Percentiles rank a stretch among this genome's conserved stretches.
Evolutionary conservation across 2,888 invertebrate genomes (phyloP).

Genomic region (Minunthozetes semirufus): DNA sequence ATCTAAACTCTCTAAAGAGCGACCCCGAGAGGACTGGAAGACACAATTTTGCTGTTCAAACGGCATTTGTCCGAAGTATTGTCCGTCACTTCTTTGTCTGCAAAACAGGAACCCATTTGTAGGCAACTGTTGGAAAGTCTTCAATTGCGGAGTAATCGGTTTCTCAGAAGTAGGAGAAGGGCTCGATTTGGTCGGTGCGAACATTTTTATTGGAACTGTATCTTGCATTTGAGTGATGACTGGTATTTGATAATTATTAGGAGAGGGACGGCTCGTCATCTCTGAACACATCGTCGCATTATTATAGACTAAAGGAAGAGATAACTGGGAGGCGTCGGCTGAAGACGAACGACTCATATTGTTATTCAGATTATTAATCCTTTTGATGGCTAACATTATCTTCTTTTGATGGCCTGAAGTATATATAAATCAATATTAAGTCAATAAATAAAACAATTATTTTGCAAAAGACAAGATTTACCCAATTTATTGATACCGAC

Average conservation of each 20-base stretch:
- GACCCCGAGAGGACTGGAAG: slow-evolving; percentile 39
- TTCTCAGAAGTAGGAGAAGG: slow-evolving; percentile 40
- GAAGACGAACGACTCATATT: slow-evolving; percentile 20
- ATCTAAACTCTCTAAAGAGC: slow-evolving; percentile 42
- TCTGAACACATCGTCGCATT: background rate
- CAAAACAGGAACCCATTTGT: slow-evolving; percentile 32
- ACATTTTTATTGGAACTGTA: slow-evolving; percentile 34
- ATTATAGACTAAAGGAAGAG: background rate
- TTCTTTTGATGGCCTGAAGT: slow-evolving; percentile 88
- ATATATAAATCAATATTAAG: background rate
- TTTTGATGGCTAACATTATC: slow-evolving; percentile 89
- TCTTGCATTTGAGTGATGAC: slow-evolving; percentile 26
- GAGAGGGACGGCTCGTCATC: background rate
- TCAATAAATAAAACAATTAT: too few species aligned
- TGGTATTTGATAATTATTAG: background rate
- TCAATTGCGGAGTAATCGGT: slow-evolving; percentile 42
- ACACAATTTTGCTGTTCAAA: slow-evolving; percentile 35
- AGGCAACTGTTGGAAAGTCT: slow-evolving; percentile 43
- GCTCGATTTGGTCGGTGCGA: slow-evolving; percentile 31
- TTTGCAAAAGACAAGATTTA: slow-evolving; percentile 42
- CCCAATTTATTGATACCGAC: slow-evolving; percentile 59
- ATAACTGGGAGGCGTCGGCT: background rate
- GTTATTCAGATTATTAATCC: slow-evolving; percentile 69
- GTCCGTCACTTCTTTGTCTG: slow-evolving; percentile 23
- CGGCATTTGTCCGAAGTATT: background rate